Percentiles rank a stretch among this genome's conserved stretches.
Evolutionary conservation across 2,797 vertebrate species (phyloP).

Genomic region (Lophius americanus): DNA sequence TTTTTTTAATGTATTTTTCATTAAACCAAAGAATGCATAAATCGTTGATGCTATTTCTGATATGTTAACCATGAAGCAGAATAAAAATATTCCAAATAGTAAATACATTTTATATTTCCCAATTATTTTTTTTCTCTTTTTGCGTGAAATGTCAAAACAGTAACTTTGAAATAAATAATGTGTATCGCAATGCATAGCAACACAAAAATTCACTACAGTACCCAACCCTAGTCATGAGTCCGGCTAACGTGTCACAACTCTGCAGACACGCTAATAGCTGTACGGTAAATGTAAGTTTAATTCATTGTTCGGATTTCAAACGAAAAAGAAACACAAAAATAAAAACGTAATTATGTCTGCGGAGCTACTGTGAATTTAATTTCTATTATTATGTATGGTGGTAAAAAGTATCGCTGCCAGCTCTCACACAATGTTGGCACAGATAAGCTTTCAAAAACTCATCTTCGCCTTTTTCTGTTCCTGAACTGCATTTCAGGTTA

Average conservation of each 20-base stretch:
- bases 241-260: background rate
- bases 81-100: too few relatives aligned
- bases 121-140: too few relatives aligned
- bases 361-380: conserved; percentile 26
- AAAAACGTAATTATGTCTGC: background rate
- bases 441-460: conserved; percentile 33
- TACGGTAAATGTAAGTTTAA: background rate
- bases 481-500: conserved; percentile 69
- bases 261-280: background rate
- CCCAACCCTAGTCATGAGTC: too few relatives aligned
- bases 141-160: too few relatives aligned
- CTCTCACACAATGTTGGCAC: conserved; percentile 61
- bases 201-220: too few relatives aligned
- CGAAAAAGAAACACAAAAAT: background rate
- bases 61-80: too few relatives aligned
- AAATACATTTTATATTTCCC: too few relatives aligned
- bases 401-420: conserved; percentile 53
- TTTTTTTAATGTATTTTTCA: too few relatives aligned
- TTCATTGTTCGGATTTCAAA: background rate
- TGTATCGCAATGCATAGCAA: too few relatives aligned
- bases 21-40: too few relatives aligned
- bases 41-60: too few relatives aligned
- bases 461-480: conserved; percentile 49
- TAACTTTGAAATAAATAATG: too few relatives aligned
- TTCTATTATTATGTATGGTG: conserved; percentile 46